Base-by-base conservation (phyloP, 1,140 invertebrate species). In the Phthorimaea operculella region DNA sequence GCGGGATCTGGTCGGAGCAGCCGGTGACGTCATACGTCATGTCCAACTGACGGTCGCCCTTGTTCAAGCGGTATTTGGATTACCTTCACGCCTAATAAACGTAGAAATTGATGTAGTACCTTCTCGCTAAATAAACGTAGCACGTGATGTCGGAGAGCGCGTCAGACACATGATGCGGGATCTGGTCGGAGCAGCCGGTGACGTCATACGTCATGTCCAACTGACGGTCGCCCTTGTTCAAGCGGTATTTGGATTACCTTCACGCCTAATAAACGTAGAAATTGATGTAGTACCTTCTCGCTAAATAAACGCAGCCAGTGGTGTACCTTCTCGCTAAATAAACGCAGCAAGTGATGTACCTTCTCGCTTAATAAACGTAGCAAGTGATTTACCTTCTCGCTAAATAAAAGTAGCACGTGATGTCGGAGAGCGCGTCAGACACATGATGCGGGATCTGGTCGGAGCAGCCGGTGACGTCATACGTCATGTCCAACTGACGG, bases 151-250 rank as follows among this genome's bases (percentile, higher is more conserved):
- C 96, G 1, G 96, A 97, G 12, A 99, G 87, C 34, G 98, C 92
- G 77, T 99, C 98, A 0, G 97, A 95, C 1, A 99, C 93, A 79
- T 99, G 98, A 87, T 99, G 97, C 1, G 96, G 94, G 55, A 89
- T 88, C 74, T 90, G 89, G 48, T 76, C 79, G 11, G 75, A n/a
- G n/a, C n/a, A 73, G 51, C 70, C 63, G 33, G 70, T 66, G 64
- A 74, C 92, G 49, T 86, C 91, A 85, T 93, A 98, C 33, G 95
- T 98, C 61, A 98, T 89, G 87, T 98, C 96, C 54, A 99, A 79
- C 80, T 99, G 98, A 49, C 93, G 87, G 74, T 99, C 98, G 4
- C 98, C 97, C 87, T 99, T 99, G 72, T 97, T 99, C 8, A 99
- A 79, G n/a, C 98, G 89, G 86, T 96, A 99, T 81, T 99, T 99